Base-by-base conservation (phyloP, 2,797 vertebrate species). In the Pempheris klunzingeri region DNA sequence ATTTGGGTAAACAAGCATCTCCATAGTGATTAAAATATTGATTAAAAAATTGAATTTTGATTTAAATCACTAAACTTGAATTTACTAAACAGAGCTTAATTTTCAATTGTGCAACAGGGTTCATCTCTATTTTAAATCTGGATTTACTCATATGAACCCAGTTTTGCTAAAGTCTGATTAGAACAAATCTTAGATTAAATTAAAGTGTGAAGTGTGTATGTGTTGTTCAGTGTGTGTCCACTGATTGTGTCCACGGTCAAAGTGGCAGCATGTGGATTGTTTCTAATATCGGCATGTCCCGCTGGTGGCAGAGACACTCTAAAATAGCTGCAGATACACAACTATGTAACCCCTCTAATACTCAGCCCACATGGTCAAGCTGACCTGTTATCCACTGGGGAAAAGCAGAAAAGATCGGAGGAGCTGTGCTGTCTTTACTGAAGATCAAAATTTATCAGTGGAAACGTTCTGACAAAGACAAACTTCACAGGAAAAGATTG, bases 321-420 rank as follows among this genome's bases (percentile, higher is more conserved):
- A 64, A 88, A 88, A 88, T 81, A 86, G 77, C 59, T 32, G 41
- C 68, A 71, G 71, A 69, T 71, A 63, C 66, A 36, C 67, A 58
- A 58, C 44, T 60, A 77, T 80, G 63, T 73, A 80, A 75, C 20
- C 54, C 54, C 34, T n/a, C 38, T 22, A 24, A 52, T 30, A 52
- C 14, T 26, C 36, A 46, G 24, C 75, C 22, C 15, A 28, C 59
- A 63, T 9, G 57, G 30, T 34, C 50, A 11, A 59, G 43, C 70
- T 52, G 60, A 74, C 41, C 66, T 41, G 62, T 66, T 58, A 50
- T 57, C 41, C 24, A 52, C 30, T 10, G 38, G 50, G 22, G 65
- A 70, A 50, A 41, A 38, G 15, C 32, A 66, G 24, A 43, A 58
- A 44, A 58, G 65, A 71, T 62, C 54, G 71, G 58, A 80, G 17